phyloP scores from a whole-genome alignment of 2,113 vertebrate genomes.

The Myotis lucifugus region DNA sequence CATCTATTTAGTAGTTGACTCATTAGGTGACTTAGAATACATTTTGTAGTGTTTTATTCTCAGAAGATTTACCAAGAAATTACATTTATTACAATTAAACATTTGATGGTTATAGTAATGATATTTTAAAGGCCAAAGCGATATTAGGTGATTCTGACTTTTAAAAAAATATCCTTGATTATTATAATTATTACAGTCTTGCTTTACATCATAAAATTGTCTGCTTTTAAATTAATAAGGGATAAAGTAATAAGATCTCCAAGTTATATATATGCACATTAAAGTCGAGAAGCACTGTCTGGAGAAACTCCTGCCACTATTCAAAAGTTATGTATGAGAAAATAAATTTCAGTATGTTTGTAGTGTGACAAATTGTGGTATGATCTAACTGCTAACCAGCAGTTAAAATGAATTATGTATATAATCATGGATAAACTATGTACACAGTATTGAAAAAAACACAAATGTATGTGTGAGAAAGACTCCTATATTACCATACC shows the following conservation, averaged over 20 bases:
- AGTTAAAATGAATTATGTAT: background rate
- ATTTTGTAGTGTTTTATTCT: constrained; percentile 22
- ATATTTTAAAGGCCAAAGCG: background rate
- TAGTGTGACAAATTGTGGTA: background rate
- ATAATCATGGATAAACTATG: background rate
- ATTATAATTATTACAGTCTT: background rate
- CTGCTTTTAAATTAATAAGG: constrained; percentile 13
- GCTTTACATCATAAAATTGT: background rate
- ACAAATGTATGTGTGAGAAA: background rate
- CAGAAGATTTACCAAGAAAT: background rate
- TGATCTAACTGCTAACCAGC: background rate
- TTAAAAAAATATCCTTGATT: background rate
- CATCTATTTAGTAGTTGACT: background rate
- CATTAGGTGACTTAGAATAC: background rate
- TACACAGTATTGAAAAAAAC: background rate
- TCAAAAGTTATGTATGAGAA: background rate
- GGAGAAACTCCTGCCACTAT: background rate
- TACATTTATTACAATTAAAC: background rate
- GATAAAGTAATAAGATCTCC: background rate
- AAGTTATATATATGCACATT: background rate
- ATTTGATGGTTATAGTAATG: background rate
- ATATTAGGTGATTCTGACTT: background rate
- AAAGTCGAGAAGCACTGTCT: background rate
- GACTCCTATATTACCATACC: background rate
- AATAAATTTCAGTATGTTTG: background rate